Evolutionary conservation across 1,140 invertebrate genomes (phyloP), one percentile per base, ranked within the genome.

Genomic region (Zaprionus capensis): DNA sequence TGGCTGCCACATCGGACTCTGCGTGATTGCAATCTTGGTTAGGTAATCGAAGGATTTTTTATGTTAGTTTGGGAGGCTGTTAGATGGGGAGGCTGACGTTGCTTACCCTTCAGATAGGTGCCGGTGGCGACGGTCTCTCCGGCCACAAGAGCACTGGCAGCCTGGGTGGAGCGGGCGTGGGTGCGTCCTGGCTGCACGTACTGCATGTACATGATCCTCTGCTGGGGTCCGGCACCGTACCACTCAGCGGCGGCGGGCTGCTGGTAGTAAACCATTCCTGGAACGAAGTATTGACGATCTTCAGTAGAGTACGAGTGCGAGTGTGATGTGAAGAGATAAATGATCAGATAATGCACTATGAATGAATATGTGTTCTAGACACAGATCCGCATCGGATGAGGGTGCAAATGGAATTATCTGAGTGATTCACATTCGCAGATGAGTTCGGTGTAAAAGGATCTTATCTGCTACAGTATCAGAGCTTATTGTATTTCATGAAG

Each of bases 231-330:
- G 22, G 75, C 49, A 3, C 71, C 84, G 24, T 88, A 82, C 82
- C 82, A 85, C 78, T 88, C 84, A 72, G 82, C 87, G 73, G 76
- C 81, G 61, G 70, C 80, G 5, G 91, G 91, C 41, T 86, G 86
- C 73, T 91, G 92, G 53, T 82, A 90, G 64, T 92, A 92, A n/a
- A 90, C 85, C 90, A 92, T 92, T 80, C 91, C 92, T 92, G 80
- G 69, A 91, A 91, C 26, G 24, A 90, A 36, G 76, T 65, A 88
- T 87, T 90, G 85, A 24, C 85, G 81, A 69, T 80, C 85, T 90
- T 90, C 67, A 90, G 72, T 81, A 36, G 15, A 24, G 20, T 34
- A 12, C 56, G 36, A 61, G 5, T 15, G 28, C 41, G 36, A 20
- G 41, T 51, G 61, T 63, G 68, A n/a, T 53, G 59, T 4, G 6